Evolutionary conservation across 23 tunicate genomes (phyloP), one percentile per base, ranked within the genome.

Genomic region (Botrylloides violaceus): DNA sequence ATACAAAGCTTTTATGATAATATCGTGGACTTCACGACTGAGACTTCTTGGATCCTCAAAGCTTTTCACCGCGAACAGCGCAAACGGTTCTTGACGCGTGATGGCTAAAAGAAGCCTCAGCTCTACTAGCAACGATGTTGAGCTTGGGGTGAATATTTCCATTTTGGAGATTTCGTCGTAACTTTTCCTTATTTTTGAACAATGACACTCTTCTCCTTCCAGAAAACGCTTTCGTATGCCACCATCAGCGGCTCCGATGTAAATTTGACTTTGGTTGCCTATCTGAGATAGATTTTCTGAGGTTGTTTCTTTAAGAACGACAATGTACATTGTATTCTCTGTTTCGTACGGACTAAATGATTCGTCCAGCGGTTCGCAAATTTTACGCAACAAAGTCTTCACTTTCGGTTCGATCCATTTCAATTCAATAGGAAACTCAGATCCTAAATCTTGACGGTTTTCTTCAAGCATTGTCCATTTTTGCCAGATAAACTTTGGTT

Each of bases 321-420:
- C 31, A 15, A 90, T 72, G 71, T 90, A 90, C 97, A 90, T 90
- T 7, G 81, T 48, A 29, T 83, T 90, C 0, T 60, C 59, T 3
- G 82, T 83, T 24, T 29, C 59, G 27, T 79, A 63, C 36, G 90
- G 78, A 36, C 74, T 38, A 66, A 83, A 90, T 39, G 68, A 81
- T 32, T 75, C 81, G 6, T 81, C 37, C 4, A 90, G 53, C 1
- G 97, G 97, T 34, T 78, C 68, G 49, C 92, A 84, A 3, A 90
- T 84, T 60, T 90, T 90, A 28, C 71, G 81, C 19, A 90, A 72
- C n/a, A 90, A 66, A 33, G 80, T 83, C 48, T 79, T 82, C 26
- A 90, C 97, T 62, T 78, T 90, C 4, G 97, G 97, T 27, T 80
- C 65, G 58, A 90, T 90, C 97, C 97, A 90, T 34, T 76, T 83